Conservation (phyloP, 2,888 invertebrate species). For the Heliconius sara region DNA sequence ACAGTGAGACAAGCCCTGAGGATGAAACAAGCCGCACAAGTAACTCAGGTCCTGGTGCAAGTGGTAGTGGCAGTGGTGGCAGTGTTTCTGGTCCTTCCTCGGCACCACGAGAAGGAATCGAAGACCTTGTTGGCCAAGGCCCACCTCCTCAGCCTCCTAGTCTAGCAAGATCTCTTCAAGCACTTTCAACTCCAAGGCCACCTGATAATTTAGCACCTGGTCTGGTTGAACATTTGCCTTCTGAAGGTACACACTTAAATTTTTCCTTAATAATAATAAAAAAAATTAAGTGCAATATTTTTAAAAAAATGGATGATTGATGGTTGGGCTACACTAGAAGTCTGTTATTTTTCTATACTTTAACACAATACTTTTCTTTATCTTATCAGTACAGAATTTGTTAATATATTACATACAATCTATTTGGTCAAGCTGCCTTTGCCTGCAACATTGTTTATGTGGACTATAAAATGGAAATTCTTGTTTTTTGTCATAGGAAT, state of each 20-base stretch:
- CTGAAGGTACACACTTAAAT: conserved; percentile 83
- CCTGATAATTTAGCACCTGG: conserved; percentile 85
- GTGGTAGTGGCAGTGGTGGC: conserved; percentile 63
- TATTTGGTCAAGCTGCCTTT: no score
- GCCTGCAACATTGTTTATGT: no score
- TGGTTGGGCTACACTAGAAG: no score
- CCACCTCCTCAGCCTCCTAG: conserved; percentile 81
- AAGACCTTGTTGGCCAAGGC: conserved; percentile 58
- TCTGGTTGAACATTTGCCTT: conserved; percentile 88
- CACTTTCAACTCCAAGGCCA: conserved; percentile 84
- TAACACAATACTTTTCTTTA: no score
- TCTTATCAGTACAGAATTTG: no score
- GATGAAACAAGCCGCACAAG: conserved; percentile 73
- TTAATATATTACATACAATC: no score
- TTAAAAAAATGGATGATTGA: no score
- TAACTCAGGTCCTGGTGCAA: conserved; percentile 67
- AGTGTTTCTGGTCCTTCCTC: conserved; percentile 52
- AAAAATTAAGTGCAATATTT: no score
- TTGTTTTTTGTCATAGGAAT: no score
- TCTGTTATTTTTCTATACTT: no score
- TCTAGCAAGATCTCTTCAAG: conserved; percentile 85
- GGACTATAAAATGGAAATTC: no score
- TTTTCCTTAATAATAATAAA: neutral
- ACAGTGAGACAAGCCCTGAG: conserved; percentile 78
- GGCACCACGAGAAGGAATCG: conserved; percentile 49